Conservation (phyloP, 2,113 vertebrate species). For the Platysternon megacephalum region DNA sequence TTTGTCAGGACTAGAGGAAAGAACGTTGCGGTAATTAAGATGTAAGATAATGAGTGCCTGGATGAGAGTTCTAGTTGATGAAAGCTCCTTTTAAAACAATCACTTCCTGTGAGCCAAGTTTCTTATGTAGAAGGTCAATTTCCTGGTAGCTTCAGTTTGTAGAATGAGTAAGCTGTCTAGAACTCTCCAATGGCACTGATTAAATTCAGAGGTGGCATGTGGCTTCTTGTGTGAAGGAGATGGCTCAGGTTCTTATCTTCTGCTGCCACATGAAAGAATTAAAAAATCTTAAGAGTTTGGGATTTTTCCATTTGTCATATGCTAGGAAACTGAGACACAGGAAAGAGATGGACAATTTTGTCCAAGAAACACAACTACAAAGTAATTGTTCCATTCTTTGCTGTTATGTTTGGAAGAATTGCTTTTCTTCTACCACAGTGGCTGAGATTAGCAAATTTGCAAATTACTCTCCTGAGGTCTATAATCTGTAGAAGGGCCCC, state of each 20-base stretch:
- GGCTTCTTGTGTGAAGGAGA: neutral
- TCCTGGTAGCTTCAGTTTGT: neutral
- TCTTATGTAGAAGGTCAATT: neutral
- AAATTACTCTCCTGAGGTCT: slow-evolving; percentile 53
- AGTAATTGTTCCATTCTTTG: neutral
- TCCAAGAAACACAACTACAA: neutral
- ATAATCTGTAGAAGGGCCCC: neutral
- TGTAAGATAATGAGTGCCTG: neutral
- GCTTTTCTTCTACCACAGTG: neutral
- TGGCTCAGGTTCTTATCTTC: neutral
- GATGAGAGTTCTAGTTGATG: neutral
- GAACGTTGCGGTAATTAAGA: neutral
- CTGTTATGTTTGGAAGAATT: neutral
- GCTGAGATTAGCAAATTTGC: slow-evolving; percentile 53
- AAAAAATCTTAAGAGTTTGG: neutral
- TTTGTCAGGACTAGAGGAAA: neutral
- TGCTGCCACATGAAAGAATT: neutral
- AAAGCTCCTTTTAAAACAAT: neutral
- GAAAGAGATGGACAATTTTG: slow-evolving; percentile 2
- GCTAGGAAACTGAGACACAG: neutral
- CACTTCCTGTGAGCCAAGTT: neutral
- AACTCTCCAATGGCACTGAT: neutral
- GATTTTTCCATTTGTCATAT: neutral
- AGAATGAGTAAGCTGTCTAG: neutral
- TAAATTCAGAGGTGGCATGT: neutral